Evolutionary conservation across 2,888 invertebrate genomes (phyloP), one percentile per base, ranked within the genome.

Genomic region (Macroteleia sp.): DNA sequence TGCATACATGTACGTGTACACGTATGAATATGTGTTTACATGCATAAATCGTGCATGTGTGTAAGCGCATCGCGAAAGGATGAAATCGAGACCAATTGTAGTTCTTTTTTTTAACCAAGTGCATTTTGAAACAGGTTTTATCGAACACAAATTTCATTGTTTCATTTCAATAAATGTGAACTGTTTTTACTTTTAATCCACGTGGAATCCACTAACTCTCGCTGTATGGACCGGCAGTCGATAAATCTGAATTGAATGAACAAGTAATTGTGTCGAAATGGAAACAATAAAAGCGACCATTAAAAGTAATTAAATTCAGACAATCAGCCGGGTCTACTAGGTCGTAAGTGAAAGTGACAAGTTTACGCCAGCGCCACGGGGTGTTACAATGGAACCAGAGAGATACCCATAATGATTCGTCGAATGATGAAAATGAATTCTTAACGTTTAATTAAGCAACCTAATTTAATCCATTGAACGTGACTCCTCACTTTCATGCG

Each of bases 1-100:
- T 77, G 78, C 81, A 79, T 81, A 77, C 81, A 81, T 81, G 78
- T 76, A 82, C 79, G 75, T 80, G 78, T 80, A 75, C 62, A 75
- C 69, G 71, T 82, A 79, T 81, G 74, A 77, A 75, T 82, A 75
- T 83, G 79, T 82, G 75, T 81, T 67, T 77, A 81, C 77, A 71
- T 80, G 69, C 77, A 77, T 77, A 77, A 75, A 80, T 62, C 69
- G 67, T 77, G 80, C 80, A 80, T 76, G 62, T 73, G 79, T 78
- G 79, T 79, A 79, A 76, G 77, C 76, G 77, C 70, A 79, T 78
- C 73, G 73, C 78, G 76, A 73, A 57, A 54, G 79, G 78, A 80
- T 81, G 81, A 80, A 76, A 77, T 74, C 77, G 79, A 81, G 78
- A 70, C 17, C 16, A 56, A 54, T 39, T 54, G 39, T 20, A 41